Evolutionary conservation across 2,113 vertebrate genomes (phyloP).

Genomic region (Tiliqua scincoides): DNA sequence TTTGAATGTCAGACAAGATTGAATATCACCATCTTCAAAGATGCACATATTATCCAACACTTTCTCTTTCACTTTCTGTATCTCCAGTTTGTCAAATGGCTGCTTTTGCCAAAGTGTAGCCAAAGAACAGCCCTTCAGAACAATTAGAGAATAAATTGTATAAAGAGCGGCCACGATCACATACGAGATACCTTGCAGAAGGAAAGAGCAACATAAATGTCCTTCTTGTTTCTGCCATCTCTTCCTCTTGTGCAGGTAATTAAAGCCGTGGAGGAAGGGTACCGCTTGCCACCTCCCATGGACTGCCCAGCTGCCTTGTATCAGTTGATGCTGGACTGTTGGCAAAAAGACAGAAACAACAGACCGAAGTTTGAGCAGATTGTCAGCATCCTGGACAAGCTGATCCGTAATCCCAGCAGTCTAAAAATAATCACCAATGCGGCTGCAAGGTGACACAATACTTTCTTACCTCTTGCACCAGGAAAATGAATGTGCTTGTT

Average conservation of each 20-base stretch:
- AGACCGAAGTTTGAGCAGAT: constrained; percentile 98
- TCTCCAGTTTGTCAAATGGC: constrained; percentile 45
- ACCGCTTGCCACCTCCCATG: constrained; percentile 96
- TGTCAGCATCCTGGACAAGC: constrained; percentile 97
- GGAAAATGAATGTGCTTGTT: constrained; percentile 30
- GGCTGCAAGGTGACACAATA: constrained; percentile 86
- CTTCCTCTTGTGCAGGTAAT: constrained; percentile 85
- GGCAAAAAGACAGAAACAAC: constrained; percentile 98
- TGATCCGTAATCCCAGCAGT: constrained; percentile 95
- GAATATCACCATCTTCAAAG: constrained; percentile 60
- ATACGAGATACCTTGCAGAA: background rate
- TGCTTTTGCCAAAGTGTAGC: constrained; percentile 47
- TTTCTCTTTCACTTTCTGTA: constrained; percentile 9
- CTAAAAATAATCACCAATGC: constrained; percentile 96
- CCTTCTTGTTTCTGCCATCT: constrained; percentile 43
- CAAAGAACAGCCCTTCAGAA: constrained; percentile 45
- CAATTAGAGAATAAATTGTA: constrained; percentile 60
- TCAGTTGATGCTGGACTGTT: constrained; percentile 98
- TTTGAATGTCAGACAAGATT: constrained; percentile 24
- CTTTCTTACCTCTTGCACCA: background rate
- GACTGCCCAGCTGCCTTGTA: constrained; percentile 97
- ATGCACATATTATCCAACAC: constrained; percentile 38
- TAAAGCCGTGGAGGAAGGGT: constrained; percentile 97
- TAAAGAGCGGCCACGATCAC: background rate
- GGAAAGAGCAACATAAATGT: constrained; percentile 43